Evolutionary conservation across 1,140 invertebrate genomes (phyloP).

Genomic region (Aphidius ervi): DNA sequence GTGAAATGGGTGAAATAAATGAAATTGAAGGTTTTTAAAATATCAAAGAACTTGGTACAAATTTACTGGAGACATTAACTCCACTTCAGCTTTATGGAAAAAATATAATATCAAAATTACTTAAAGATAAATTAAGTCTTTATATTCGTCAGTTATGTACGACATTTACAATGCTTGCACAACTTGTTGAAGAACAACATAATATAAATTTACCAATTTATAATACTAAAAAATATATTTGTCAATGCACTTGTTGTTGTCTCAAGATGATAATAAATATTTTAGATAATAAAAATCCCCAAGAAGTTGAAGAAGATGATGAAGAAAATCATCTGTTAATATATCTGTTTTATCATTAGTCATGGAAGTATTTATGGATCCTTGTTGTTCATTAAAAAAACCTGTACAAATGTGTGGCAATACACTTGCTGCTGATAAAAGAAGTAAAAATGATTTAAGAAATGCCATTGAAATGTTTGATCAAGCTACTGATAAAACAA

Average conservation of each 20-base stretch:
- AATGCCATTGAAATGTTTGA: conserved; percentile 58
- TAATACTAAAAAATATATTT: conserved; percentile 46
- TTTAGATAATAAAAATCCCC: conserved; percentile 37
- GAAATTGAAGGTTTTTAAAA: conserved; percentile 49
- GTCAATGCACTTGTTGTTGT: conserved; percentile 42
- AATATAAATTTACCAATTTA: conserved; percentile 40
- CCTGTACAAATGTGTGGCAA: conserved; percentile 46
- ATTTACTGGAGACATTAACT: conserved; percentile 41
- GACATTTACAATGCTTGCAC: conserved; percentile 40
- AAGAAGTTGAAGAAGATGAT: conserved; percentile 39
- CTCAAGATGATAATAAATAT: conserved; percentile 42
- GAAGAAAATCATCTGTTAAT: conserved; percentile 50
- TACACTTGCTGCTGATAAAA: conserved; percentile 35
- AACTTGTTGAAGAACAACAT: conserved; percentile 44
- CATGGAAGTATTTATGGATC: conserved; percentile 48
- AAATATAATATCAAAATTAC: conserved; percentile 35
- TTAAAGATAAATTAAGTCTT: conserved; percentile 40
- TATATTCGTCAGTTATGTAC: conserved; percentile 42
- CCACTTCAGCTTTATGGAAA: conserved; percentile 41
- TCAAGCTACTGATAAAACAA: conserved; percentile 60
- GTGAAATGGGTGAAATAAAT: conserved; percentile 43
- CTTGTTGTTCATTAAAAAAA: conserved; percentile 41
- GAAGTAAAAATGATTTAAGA: conserved; percentile 40
- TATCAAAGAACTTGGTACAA: conserved; percentile 47
- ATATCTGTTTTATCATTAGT: conserved; percentile 46